phyloP scores from a whole-genome alignment of 2,113 vertebrate genomes.

The Peromyscus leucopus region DNA sequence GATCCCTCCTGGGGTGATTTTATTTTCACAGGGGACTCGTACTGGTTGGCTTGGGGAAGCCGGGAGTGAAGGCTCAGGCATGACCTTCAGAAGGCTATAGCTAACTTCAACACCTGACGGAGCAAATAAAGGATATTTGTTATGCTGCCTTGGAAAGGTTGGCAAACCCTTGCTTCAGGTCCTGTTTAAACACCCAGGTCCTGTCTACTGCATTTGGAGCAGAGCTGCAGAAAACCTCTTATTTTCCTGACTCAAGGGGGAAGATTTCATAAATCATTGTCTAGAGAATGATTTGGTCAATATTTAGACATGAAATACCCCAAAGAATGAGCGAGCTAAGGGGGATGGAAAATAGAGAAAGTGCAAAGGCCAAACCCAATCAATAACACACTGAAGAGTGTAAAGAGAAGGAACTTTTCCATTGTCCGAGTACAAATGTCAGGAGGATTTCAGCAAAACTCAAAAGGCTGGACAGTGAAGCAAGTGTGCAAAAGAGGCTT shows the following conservation, averaged over 20 bases:
- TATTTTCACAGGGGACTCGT: slow-evolving; percentile 67
- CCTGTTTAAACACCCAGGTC: slow-evolving; percentile 75
- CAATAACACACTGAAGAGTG: slow-evolving; percentile 84
- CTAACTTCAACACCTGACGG: slow-evolving; percentile 66
- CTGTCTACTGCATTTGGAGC: slow-evolving; percentile 57
- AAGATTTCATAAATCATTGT: slow-evolving; percentile 76
- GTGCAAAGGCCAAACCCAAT: slow-evolving; percentile 83
- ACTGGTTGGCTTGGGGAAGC: slow-evolving; percentile 35
- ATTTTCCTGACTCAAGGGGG: slow-evolving; percentile 68
- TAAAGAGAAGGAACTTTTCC: slow-evolving; percentile 86
- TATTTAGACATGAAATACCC: slow-evolving; percentile 79
- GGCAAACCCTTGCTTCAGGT: slow-evolving; percentile 71
- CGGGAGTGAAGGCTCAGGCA: slow-evolving; percentile 56
- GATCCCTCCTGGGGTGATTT: slow-evolving; percentile 55
- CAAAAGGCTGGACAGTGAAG: slow-evolving; percentile 76
- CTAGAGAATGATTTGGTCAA: slow-evolving; percentile 75
- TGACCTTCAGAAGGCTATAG: slow-evolving; percentile 76
- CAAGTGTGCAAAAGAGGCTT: not conserved
- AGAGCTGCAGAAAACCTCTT: slow-evolving; percentile 76
- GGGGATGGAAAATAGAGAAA: slow-evolving; percentile 81
- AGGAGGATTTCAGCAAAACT: slow-evolving; percentile 86
- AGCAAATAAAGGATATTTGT: slow-evolving; percentile 82
- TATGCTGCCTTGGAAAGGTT: slow-evolving; percentile 71
- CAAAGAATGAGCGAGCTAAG: slow-evolving; percentile 71
- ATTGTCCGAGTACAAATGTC: slow-evolving; percentile 85